Conservation (phyloP, 1,140 invertebrate genomes). For the Neomicropteryx cornuta region DNA sequence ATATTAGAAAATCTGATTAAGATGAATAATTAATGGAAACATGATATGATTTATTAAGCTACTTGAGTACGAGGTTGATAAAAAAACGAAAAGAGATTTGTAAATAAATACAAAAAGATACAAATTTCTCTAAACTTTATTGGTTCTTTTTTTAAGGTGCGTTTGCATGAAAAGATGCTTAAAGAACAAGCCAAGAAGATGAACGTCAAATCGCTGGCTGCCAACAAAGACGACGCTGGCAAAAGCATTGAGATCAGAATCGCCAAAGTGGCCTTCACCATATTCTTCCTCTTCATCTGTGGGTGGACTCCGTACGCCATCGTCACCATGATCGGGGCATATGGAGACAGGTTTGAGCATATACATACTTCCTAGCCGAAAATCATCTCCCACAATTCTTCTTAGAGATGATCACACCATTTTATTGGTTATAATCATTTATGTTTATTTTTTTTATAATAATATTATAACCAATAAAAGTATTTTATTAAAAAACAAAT, state of each 20-base stretch:
- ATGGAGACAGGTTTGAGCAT: constrained; percentile 49
- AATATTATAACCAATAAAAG: too few relatives aligned
- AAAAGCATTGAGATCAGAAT: constrained; percentile 60
- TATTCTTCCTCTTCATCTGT: constrained; percentile 61
- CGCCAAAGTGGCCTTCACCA: constrained; percentile 65
- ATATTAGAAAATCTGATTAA: too few relatives aligned
- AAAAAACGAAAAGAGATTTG: too few relatives aligned
- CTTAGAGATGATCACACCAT: constrained; percentile 1
- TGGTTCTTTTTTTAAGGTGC: constrained; percentile 36
- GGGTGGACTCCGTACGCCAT: constrained; percentile 67
- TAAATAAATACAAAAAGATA: too few relatives aligned
- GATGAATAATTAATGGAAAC: too few relatives aligned
- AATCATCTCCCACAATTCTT: neutral
- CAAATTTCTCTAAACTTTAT: too few relatives aligned
- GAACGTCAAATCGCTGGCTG: constrained; percentile 65
- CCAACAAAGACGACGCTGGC: constrained; percentile 52
- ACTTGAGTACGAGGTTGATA: too few relatives aligned
- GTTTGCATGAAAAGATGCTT: constrained; percentile 66
- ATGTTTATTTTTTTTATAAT: too few relatives aligned
- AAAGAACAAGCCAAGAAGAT: constrained; percentile 70
- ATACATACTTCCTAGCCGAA: constrained; percentile 1
- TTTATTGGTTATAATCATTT: neutral
- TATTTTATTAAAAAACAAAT: too few relatives aligned
- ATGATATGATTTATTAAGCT: too few relatives aligned
- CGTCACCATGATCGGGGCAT: constrained; percentile 59